These are phyloP conservation scores for Nycticorax nycticorax DNA, from an alignment of 2,113 vertebrate species.

Conservation along the genomic window DNA sequence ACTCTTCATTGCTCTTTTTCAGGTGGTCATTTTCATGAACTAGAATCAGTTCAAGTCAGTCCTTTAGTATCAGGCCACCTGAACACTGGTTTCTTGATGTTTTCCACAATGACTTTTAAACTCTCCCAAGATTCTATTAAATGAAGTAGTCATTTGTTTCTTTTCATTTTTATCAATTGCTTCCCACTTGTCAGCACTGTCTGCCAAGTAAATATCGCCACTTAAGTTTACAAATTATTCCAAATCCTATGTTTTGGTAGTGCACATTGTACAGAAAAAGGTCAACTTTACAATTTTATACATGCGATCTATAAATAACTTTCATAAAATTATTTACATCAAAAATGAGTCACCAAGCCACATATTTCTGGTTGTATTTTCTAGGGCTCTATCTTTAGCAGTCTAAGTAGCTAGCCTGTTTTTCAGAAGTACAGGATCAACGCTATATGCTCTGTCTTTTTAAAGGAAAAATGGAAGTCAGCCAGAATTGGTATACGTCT, in stretches of 20 bases:
- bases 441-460: not conserved
- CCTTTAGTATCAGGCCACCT: not conserved
- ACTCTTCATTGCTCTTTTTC: not conserved
- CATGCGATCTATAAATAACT: not conserved
- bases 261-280: not conserved
- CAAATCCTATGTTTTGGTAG: not conserved
- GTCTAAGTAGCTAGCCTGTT: not conserved
- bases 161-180: not conserved
- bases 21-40: not conserved
- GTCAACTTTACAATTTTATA: not conserved
- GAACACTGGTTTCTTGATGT: not conserved
- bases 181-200: not conserved
- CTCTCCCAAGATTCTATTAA: not conserved
- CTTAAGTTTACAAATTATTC: not conserved
- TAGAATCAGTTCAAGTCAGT: not conserved
- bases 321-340: not conserved
- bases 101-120: not conserved
- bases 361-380: not conserved
- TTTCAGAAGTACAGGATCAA: not conserved
- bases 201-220: not conserved
- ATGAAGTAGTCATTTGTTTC: not conserved
- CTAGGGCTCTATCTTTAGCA: not conserved
- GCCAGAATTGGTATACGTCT: not conserved
- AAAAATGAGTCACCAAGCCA: not conserved
- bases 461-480: not conserved